These are phyloP conservation scores for Coilia nasus DNA, from an alignment of 2,797 vertebrate species.

Conservation along the genomic window DNA sequence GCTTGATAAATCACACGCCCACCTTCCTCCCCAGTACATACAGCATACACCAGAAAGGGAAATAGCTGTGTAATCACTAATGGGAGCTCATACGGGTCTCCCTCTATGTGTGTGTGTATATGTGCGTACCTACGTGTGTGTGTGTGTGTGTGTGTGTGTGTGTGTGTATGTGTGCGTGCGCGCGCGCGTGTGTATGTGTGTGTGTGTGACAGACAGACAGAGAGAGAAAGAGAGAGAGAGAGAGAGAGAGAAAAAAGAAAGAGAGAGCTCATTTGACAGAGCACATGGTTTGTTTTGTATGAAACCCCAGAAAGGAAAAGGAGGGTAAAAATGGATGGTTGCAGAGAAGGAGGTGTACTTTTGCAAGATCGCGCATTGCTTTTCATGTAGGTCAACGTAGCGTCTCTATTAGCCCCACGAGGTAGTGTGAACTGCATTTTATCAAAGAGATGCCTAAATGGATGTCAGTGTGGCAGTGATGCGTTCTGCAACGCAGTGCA, in stretches of 20 bases:
- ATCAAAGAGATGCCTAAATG: neutral
- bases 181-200: neutral
- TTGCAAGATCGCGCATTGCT: no score
- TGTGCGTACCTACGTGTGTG: neutral
- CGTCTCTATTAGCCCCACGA: no score
- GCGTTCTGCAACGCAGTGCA: neutral
- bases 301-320: no score
- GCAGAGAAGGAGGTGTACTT: no score
- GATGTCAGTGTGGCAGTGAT: neutral
- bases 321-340: no score
- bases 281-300: no score
- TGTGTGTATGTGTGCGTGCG: neutral
- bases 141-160: neutral
- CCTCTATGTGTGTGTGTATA: neutral
- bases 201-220: neutral
- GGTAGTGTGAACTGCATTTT: no score
- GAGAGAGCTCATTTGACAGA: no score
- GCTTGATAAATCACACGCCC: neutral
- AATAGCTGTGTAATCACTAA: slow-evolving; percentile 16
- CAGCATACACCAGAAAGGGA: neutral
- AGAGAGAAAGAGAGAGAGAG: neutral
- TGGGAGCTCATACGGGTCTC: neutral
- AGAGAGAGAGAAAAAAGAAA: neutral
- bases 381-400: no score
- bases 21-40: neutral